A percentile compares a stretch with the other conserved stretches of the same genome.
phyloP scores from a whole-genome alignment of 1,140 invertebrate species.

The Drosophila kohkoa region DNA sequence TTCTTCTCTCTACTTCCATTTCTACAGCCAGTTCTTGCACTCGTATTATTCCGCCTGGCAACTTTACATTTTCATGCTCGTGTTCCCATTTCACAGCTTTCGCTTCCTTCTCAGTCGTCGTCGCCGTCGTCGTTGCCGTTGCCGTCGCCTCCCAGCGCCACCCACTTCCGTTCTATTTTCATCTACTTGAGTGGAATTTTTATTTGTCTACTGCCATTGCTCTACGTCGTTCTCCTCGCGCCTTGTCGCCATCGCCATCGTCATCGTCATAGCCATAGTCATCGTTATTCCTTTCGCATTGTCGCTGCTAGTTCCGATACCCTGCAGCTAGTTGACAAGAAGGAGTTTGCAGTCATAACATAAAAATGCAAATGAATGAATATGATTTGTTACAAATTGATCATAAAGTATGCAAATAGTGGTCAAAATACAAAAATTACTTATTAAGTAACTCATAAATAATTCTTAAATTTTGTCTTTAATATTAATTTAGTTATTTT shows the following conservation, averaged over 20 bases:
- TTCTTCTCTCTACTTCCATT: background rate
- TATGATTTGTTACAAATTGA: no score
- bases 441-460: no score
- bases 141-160: slow-evolving; percentile 28
- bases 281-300: slow-evolving; percentile 21
- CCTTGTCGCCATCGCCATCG: background rate
- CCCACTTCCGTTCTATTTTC: slow-evolving; percentile 75
- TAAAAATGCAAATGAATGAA: no score
- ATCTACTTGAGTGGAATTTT: slow-evolving; percentile 77
- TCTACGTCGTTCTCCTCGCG: slow-evolving; percentile 22
- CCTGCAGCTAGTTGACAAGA: slow-evolving; percentile 11
- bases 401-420: no score
- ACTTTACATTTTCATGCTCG: slow-evolving; percentile 75
- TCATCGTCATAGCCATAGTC: slow-evolving; percentile 10
- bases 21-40: slow-evolving; percentile 5
- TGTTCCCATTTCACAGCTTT: slow-evolving; percentile 59
- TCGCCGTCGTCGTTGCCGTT: background rate
- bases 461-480: no score
- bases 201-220: slow-evolving; percentile 66
- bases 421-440: no score
- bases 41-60: slow-evolving; percentile 53
- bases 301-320: slow-evolving; percentile 21
- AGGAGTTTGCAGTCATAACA: background rate
- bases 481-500: no score
- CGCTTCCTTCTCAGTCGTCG: slow-evolving; percentile 28